Base-by-base conservation (phyloP, 2,797 vertebrate species). In the Furcifer pardalis region DNA sequence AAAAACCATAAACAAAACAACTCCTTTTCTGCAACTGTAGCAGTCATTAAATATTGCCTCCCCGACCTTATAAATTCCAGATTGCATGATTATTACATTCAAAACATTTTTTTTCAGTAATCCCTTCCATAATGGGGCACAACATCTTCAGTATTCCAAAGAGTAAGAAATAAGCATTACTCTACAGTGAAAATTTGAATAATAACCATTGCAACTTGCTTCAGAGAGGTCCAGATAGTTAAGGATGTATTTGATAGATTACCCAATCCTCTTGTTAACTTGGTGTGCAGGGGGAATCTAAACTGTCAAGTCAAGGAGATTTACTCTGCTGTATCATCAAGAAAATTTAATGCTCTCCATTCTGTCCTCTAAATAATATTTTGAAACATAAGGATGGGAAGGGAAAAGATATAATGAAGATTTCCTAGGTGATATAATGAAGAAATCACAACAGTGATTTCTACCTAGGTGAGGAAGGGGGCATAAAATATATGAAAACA, bases 51-150 rank as follows among this genome's bases (percentile, higher is more conserved):
- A 89, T 84, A 65, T 0, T 0, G 76, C 35, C 69, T 89, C 88
- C 91, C 89, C 90, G n/a, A n/a, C 90, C 90, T 86, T 89, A 83
- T 88, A 86, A 89, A 93, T 94, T 94, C 93, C 60, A 78, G 84
- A 91, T 93, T 92, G 19, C 88, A 91, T n/a, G n/a, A n/a, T 74
- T 59, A 60, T 91, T 91, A 86, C 89, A 88, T 92, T 91, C 93
- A 92, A 94, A 92, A 91, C 89, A 84, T 65, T 90, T 84, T 90
- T 84, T 92, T 93, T 89, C 90, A 85, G 81, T 86, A 80, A 94
- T 83, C 13, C 49, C 62, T 91, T 82, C 84, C 85, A 89, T 86
- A 90, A 91, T 83, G 91, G 83, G 84, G 92, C 87, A 87, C 92
- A 94, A 90, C 88, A 92, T 56, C 90, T 68, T 81, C 87, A 87